Percentiles rank a stretch among this genome's conserved stretches.
These are phyloP conservation scores for Sphaeridia pumilis DNA, from an alignment of 2,888 invertebrate species.

Conservation along the genomic window DNA sequence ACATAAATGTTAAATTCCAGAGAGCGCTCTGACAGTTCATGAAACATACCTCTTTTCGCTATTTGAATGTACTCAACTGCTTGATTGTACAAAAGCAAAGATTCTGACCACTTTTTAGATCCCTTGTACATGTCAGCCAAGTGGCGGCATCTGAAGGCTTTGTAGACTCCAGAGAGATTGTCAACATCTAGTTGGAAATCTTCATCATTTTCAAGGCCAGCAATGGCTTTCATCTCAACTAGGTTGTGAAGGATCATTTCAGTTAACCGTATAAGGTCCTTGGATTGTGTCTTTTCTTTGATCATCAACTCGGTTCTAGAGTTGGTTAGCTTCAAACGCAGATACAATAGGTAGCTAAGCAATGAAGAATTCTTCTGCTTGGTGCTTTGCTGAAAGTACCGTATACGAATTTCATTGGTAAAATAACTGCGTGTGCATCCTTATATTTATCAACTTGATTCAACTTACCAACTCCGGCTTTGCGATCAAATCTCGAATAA, in stretches of 20 bases:
- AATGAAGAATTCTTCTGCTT: constrained; percentile 29
- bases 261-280: constrained; percentile 30
- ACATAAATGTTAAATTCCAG: no score
- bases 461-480: constrained; percentile 26
- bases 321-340: constrained; percentile 31
- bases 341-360: constrained; percentile 31
- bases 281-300: constrained; percentile 30
- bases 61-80: constrained; percentile 47
- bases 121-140: constrained; percentile 73
- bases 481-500: constrained; percentile 23
- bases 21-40: constrained; percentile 36
- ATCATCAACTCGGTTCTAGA: constrained; percentile 33
- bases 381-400: constrained; percentile 15
- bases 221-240: constrained; percentile 33
- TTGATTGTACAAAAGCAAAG: constrained; percentile 70
- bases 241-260: constrained; percentile 35
- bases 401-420: no score
- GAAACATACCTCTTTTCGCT: constrained; percentile 46
- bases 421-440: no score
- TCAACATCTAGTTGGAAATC: constrained; percentile 59
- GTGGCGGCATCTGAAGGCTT: constrained; percentile 77
- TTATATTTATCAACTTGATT: no score
- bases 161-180: constrained; percentile 57
- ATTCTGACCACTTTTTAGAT: constrained; percentile 77
- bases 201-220: constrained; percentile 30